phyloP scores from a whole-genome alignment of 1,140 invertebrate species.

The Bradynema listronoti region DNA sequence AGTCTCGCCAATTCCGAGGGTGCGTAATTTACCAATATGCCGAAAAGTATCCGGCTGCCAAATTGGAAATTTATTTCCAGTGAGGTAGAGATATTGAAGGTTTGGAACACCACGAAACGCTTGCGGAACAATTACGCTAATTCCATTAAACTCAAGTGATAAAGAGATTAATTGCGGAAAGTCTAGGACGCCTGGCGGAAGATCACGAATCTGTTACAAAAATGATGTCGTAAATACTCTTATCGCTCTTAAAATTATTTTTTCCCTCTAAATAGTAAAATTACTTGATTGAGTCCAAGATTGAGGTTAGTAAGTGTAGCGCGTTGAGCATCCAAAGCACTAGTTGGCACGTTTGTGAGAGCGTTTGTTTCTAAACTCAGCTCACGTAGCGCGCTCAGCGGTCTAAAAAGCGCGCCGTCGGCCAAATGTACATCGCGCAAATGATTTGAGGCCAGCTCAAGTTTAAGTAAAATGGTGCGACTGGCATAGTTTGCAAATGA shows the following conservation, averaged over 20 bases:
- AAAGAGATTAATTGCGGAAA: conserved; percentile 50
- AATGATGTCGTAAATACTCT: not conserved
- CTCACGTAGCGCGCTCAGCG: conserved; percentile 49
- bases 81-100: conserved; percentile 56
- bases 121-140: conserved; percentile 55
- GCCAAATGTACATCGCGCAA: conserved; percentile 39
- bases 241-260: not conserved
- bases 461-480: conserved; percentile 47
- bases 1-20: conserved; percentile 56
- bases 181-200: conserved; percentile 54
- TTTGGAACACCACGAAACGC: conserved; percentile 57
- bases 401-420: conserved; percentile 37
- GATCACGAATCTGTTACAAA: conserved; percentile 43
- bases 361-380: conserved; percentile 57
- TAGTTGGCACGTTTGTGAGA: conserved; percentile 49
- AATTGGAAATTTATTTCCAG: conserved; percentile 55
- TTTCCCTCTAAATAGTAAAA: not conserved
- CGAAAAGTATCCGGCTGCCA: conserved; percentile 58
- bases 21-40: conserved; percentile 52
- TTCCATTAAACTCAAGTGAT: conserved; percentile 56
- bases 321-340: conserved; percentile 46
- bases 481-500: conserved; percentile 41
- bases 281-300: conserved; percentile 53
- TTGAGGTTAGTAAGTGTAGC: conserved; percentile 53
- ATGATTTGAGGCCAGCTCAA: conserved; percentile 53